Evolutionary conservation across 2,888 invertebrate genomes (phyloP).

Genomic region (Coleophora flavipennella): DNA sequence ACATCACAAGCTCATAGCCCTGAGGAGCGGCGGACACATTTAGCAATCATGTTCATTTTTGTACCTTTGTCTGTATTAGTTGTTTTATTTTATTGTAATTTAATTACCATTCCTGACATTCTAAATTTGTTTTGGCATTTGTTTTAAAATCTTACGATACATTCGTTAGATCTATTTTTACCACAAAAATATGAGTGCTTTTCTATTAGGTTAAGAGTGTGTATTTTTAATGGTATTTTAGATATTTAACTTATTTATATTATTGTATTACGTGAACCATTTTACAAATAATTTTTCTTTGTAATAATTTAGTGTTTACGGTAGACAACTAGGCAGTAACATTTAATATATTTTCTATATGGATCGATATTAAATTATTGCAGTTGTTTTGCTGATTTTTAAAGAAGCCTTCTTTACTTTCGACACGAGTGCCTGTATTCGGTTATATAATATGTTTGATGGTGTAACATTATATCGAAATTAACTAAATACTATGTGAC

Average conservation of each 20-base stretch:
- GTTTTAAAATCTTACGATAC: conserved; percentile 26
- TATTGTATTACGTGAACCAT: conserved; percentile 65
- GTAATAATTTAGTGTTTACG: conserved; percentile 66
- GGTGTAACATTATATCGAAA: conserved; percentile 25
- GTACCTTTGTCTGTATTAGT: conserved; percentile 66
- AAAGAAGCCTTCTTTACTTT: conserved; percentile 56
- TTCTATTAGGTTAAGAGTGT: conserved; percentile 71
- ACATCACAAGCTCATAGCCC: conserved; percentile 29
- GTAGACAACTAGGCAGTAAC: conserved; percentile 67
- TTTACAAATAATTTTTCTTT: conserved; percentile 65
- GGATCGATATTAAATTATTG: conserved; percentile 60
- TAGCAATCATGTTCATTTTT: conserved; percentile 51
- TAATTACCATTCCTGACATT: conserved; percentile 58
- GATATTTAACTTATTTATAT: conserved; percentile 72
- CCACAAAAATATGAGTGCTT: conserved; percentile 60
- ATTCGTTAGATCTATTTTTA: conserved; percentile 33
- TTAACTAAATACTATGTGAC: conserved; percentile 23
- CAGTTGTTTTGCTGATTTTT: conserved; percentile 57
- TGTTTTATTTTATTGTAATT: conserved; percentile 41
- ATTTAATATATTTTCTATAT: conserved; percentile 71
- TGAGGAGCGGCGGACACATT: conserved; percentile 23
- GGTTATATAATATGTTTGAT: conserved; percentile 25
- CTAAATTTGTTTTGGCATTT: conserved; percentile 53
- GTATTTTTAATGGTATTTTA: conserved; percentile 69
- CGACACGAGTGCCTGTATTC: conserved; percentile 58